phyloP scores from a whole-genome alignment of 2,113 vertebrate genomes.

The Colaptes auratus region DNA sequence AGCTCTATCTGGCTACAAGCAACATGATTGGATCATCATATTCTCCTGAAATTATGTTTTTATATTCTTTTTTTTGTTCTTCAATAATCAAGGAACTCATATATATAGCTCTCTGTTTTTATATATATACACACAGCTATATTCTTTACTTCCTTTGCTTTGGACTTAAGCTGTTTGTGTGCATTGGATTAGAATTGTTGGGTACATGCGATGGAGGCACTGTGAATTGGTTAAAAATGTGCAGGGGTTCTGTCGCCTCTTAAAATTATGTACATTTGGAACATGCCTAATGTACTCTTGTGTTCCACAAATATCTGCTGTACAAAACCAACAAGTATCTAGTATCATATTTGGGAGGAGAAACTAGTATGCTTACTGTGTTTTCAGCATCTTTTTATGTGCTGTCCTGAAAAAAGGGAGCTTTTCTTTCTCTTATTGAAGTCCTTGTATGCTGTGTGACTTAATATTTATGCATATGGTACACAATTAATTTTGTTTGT shows the following conservation, averaged over 20 bases:
- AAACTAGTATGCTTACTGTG: not conserved
- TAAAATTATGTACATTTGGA: not conserved
- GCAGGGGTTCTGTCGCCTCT: not conserved
- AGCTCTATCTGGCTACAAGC: not conserved
- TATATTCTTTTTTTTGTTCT: not conserved
- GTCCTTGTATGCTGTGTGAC: not conserved
- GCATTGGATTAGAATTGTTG: not conserved
- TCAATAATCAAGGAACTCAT: not conserved
- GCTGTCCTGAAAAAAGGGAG: not conserved
- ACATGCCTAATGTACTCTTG: not conserved
- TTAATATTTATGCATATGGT: not conserved
- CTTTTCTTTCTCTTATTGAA: not conserved
- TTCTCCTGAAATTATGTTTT: not conserved
- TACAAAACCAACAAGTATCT: not conserved
- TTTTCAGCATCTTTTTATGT: not conserved
- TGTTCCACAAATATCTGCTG: not conserved
- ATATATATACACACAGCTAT: not conserved
- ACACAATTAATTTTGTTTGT: not conserved
- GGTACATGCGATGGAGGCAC: accelerated
- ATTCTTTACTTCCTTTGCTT: not conserved
- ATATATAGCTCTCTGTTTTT: not conserved
- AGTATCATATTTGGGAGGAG: not conserved
- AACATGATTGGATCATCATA: not conserved
- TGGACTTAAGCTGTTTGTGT: not conserved
- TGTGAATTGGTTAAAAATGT: not conserved